phyloP scores from a whole-genome alignment of 1,140 invertebrate species.

The Zelostemma sp. region DNA sequence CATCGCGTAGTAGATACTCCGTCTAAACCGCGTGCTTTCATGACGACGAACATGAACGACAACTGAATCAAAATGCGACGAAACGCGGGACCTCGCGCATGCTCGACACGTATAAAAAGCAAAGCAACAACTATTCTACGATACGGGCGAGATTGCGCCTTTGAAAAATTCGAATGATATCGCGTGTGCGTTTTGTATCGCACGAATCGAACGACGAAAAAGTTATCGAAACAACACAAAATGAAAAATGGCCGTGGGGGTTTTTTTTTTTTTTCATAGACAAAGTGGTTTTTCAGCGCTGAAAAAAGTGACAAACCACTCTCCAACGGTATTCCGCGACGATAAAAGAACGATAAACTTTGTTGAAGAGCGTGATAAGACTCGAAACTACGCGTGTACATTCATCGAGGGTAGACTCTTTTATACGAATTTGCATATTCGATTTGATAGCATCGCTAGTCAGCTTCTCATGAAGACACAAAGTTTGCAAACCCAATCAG shows the following conservation, averaged over 20 bases:
- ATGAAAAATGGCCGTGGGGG: background rate
- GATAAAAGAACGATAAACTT: background rate
- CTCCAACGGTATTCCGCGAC: background rate
- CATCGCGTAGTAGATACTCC: constrained; percentile 30
- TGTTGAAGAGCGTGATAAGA: background rate
- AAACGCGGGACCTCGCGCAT: constrained; percentile 2
- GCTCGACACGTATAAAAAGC: constrained; percentile 7
- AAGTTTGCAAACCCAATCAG: constrained; percentile 44
- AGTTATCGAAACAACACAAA: background rate
- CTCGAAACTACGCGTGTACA: background rate
- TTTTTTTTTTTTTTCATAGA: background rate
- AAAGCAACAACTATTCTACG: background rate
- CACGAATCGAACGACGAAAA: too few relatives aligned
- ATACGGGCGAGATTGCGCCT: constrained; percentile 9
- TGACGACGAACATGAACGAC: constrained; percentile 25
- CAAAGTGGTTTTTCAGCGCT: background rate
- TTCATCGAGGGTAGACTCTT: constrained; percentile 14
- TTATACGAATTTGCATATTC: constrained; percentile 33
- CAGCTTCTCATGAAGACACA: constrained; percentile 18
- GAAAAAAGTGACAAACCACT: too few relatives aligned
- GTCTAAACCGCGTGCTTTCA: constrained; percentile 30
- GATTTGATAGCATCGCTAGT: constrained; percentile 8
- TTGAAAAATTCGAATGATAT: constrained; percentile 9
- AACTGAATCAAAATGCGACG: constrained; percentile 37
- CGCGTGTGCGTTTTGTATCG: background rate